Evolutionary conservation across 2,888 invertebrate genomes (phyloP).

Genomic region (Trissolcus brochymenae): DNA sequence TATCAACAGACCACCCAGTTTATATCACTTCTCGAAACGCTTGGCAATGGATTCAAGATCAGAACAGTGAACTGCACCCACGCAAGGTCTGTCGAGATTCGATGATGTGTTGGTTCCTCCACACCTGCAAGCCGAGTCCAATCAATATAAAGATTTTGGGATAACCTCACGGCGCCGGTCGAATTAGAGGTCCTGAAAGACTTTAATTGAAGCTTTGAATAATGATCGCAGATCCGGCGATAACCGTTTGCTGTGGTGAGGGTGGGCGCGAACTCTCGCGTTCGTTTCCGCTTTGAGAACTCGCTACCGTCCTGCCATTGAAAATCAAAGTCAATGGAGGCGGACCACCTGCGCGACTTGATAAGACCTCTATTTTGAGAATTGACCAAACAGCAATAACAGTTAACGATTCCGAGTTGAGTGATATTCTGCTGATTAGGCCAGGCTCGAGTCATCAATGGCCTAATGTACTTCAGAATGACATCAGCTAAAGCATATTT

Average conservation of each 20-base stretch:
- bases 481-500: constrained; percentile 17
- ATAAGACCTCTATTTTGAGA: constrained; percentile 40
- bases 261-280: constrained; percentile 50
- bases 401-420: constrained; percentile 33
- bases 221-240: constrained; percentile 73
- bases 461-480: constrained; percentile 21
- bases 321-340: constrained; percentile 46
- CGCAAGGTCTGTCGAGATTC: constrained; percentile 64
- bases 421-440: constrained; percentile 32
- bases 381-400: constrained; percentile 26
- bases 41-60: constrained; percentile 70
- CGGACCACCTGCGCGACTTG: constrained; percentile 50
- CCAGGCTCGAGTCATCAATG: constrained; percentile 13
- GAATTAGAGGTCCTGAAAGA: constrained; percentile 72
- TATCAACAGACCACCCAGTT: constrained; percentile 71
- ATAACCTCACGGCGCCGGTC: constrained; percentile 69
- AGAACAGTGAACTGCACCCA: constrained; percentile 70
- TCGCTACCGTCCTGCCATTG: constrained; percentile 48
- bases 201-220: constrained; percentile 76
- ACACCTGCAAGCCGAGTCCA: constrained; percentile 69
- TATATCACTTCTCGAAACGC: constrained; percentile 69
- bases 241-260: constrained; percentile 37
- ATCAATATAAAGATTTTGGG: constrained; percentile 72
- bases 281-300: constrained; percentile 44
- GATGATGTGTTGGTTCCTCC: constrained; percentile 61